Conservation (phyloP, 2,888 invertebrate species). For the Phanerotoma sp. region DNA sequence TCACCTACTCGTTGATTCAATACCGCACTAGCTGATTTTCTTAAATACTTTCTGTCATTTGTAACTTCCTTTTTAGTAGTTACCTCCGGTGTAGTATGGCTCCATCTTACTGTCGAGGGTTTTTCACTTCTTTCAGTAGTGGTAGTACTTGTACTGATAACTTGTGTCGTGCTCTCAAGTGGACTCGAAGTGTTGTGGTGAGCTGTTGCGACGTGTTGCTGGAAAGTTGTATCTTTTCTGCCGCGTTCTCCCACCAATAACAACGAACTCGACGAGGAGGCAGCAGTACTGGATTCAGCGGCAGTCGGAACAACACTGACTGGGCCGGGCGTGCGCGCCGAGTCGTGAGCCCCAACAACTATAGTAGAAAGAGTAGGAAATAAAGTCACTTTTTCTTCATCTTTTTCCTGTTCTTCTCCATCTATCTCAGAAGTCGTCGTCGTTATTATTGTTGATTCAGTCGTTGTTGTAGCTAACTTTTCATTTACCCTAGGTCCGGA, state of each 20-base stretch:
- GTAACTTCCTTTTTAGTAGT: conserved; percentile 24
- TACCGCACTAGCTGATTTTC: conserved; percentile 46
- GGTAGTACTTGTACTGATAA: not conserved
- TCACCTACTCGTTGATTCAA: conserved; percentile 41
- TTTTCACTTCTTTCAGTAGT: not conserved
- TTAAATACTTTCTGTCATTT: conserved; percentile 36
- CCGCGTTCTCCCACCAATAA: conserved; percentile 46
- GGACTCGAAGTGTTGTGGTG: conserved; percentile 1
- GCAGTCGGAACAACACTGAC: conserved; percentile 55
- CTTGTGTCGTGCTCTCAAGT: not conserved
- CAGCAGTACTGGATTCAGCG: conserved; percentile 44
- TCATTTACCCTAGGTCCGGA: conserved; percentile 51
- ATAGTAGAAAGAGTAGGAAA: conserved; percentile 39
- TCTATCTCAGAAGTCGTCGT: too few relatives aligned
- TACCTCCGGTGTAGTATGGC: conserved; percentile 25
- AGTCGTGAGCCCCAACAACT: conserved; percentile 43
- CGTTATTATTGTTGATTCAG: conserved; percentile 9
- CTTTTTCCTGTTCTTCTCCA: conserved; percentile 14
- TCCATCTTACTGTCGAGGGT: conserved; percentile 41
- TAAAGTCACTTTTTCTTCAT: conserved; percentile 21
- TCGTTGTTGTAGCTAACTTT: conserved; percentile 32
- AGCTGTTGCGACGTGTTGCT: not conserved
- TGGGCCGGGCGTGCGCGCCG: conserved; percentile 47
- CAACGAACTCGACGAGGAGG: not conserved
- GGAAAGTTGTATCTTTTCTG: conserved; percentile 27